These are phyloP conservation scores for Porites australiensis DNA, from an alignment of 64 coral and sea anemone species.

Conservation along the genomic window DNA sequence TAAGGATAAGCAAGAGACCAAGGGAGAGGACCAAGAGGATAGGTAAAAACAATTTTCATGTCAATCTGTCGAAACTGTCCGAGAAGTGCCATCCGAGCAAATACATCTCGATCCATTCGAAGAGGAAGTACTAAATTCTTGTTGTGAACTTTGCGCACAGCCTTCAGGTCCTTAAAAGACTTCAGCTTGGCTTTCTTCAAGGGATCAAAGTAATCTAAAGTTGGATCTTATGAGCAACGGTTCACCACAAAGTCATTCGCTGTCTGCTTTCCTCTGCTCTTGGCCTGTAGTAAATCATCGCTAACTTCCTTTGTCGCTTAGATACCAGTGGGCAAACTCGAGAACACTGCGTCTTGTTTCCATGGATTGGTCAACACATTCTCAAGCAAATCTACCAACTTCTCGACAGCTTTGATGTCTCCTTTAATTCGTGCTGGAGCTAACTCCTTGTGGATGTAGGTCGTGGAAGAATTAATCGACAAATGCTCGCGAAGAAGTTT, in stretches of 20 bases:
- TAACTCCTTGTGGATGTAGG: slow-evolving; percentile 61
- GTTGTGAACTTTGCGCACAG: slow-evolving; percentile 37
- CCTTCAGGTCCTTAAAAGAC: slow-evolving; percentile 72
- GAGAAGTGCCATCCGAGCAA: slow-evolving; percentile 54
- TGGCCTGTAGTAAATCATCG: slow-evolving; percentile 64
- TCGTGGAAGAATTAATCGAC: background rate
- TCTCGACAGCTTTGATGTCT: slow-evolving; percentile 28
- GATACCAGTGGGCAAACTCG: slow-evolving; percentile 52
- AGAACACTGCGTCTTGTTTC: slow-evolving; percentile 23
- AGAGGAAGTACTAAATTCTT: slow-evolving; percentile 62
- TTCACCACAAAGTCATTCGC: slow-evolving; percentile 18
- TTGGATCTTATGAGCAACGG: slow-evolving; percentile 41
- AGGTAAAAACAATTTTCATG: slow-evolving; percentile 54
- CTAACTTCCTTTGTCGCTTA: too few species aligned
- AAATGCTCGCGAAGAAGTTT: slow-evolving; percentile 54
- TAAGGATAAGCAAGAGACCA: slow-evolving; percentile 64
- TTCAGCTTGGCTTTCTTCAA: slow-evolving; percentile 69
- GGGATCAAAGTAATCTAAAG: slow-evolving; percentile 59
- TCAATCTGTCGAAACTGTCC: slow-evolving; percentile 62
- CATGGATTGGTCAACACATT: slow-evolving; percentile 53
- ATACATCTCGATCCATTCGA: slow-evolving; percentile 32
- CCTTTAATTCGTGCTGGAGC: slow-evolving; percentile 49
- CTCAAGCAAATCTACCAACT: slow-evolving; percentile 28
- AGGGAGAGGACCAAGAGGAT: slow-evolving; percentile 66
- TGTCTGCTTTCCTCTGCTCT: slow-evolving; percentile 27